Conservation (phyloP, 1,140 invertebrate species). For the Campoletis sonorensis region DNA sequence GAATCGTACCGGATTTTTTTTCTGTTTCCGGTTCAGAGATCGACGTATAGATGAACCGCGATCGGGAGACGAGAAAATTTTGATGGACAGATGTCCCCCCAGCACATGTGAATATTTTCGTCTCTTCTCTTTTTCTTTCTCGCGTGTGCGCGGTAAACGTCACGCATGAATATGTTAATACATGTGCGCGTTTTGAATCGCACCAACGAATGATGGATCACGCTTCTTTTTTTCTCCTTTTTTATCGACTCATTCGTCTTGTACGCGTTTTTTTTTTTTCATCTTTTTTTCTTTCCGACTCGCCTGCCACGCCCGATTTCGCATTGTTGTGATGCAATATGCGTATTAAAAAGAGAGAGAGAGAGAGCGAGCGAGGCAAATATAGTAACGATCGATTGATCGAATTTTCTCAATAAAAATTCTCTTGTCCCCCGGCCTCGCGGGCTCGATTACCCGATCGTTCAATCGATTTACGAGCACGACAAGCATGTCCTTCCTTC, state of each 20-base stretch:
- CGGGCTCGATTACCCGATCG: slow-evolving; percentile 19
- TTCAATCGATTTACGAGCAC: slow-evolving; percentile 36
- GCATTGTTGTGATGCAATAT: neutral
- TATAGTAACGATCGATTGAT: slow-evolving; percentile 19
- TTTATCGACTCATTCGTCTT: slow-evolving; percentile 16
- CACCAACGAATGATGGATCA: slow-evolving; percentile 51
- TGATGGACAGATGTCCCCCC: slow-evolving; percentile 60
- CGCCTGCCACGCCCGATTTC: slow-evolving; percentile 6
- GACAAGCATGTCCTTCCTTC: neutral
- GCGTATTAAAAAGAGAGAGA: neutral
- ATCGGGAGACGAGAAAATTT: slow-evolving; percentile 21
- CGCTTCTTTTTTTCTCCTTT: slow-evolving; percentile 33
- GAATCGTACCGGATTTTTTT: neutral
- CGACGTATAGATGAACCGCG: neutral
- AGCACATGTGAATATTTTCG: slow-evolving; percentile 19
- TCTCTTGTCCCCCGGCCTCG: neutral
- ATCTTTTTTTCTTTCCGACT: neutral
- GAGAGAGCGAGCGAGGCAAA: neutral
- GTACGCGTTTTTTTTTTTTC: neutral
- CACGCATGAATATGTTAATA: slow-evolving; percentile 64
- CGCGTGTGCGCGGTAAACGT: slow-evolving; percentile 33
- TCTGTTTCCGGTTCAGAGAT: neutral
- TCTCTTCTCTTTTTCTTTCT: neutral
- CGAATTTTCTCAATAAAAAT: neutral
- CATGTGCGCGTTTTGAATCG: slow-evolving; percentile 7